A percentile compares a stretch with the other conserved stretches of the same genome.
phyloP scores from a whole-genome alignment of 2,888 invertebrate genomes.

The Geotrupes spiniger region DNA sequence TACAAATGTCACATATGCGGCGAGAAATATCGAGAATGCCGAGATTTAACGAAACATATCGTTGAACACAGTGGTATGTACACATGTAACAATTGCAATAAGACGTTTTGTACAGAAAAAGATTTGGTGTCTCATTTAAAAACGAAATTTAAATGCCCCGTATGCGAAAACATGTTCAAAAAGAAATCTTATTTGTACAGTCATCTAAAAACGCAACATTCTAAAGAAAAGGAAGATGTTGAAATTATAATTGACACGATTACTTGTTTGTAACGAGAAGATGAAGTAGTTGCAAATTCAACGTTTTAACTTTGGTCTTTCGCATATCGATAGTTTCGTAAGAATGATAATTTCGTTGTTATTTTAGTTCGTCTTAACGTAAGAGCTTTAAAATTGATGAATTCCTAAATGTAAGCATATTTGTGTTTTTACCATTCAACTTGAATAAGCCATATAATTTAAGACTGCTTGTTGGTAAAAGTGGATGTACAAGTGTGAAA shows the following conservation, averaged over 20 bases:
- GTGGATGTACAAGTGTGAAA: too few relatives aligned
- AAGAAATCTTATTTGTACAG: conserved; percentile 22
- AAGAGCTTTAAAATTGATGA: too few relatives aligned
- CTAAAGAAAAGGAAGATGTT: neutral
- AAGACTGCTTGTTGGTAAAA: too few relatives aligned
- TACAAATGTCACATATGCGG: conserved; percentile 30
- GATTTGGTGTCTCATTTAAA: conserved; percentile 23
- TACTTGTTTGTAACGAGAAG: neutral
- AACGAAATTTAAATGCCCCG: conserved; percentile 22
- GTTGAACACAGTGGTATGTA: conserved; percentile 28
- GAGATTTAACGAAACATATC: conserved; percentile 27
- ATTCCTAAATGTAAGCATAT: too few relatives aligned
- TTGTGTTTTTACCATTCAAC: too few relatives aligned
- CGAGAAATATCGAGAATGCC: conserved; percentile 25
- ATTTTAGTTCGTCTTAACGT: neutral
- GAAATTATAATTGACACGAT: conserved; percentile 8
- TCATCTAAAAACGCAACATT: conserved; percentile 22
- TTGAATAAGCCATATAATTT: too few relatives aligned
- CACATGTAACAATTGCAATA: conserved; percentile 24
- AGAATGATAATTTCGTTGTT: too few relatives aligned
- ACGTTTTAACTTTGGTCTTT: too few relatives aligned
- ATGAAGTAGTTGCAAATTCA: too few relatives aligned
- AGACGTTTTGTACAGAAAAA: conserved; percentile 24
- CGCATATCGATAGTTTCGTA: too few relatives aligned
- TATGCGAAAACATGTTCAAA: conserved; percentile 24